These are phyloP conservation scores for Galerucella nymphaeae DNA, from an alignment of 2,888 invertebrate genomes.

Conservation along the genomic window DNA sequence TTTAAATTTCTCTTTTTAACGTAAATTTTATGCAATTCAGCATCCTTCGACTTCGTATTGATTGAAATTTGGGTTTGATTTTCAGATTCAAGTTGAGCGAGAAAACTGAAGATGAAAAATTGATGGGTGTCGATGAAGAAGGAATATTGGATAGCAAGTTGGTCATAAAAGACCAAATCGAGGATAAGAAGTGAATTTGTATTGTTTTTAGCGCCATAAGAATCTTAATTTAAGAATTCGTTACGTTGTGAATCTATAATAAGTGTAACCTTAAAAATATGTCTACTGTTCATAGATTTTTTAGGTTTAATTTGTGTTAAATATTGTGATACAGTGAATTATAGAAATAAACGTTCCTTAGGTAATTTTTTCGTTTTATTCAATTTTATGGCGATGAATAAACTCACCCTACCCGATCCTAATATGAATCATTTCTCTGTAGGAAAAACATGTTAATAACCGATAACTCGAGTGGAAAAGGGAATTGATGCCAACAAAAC, in stretches of 20 bases:
- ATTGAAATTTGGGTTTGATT: background rate
- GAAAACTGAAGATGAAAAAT: constrained; percentile 58
- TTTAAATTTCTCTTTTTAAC: too few species aligned
- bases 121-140: constrained; percentile 38
- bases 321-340: background rate
- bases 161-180: constrained; percentile 10
- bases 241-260: constrained; percentile 1
- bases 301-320: background rate
- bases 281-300: background rate
- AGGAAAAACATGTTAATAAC: too few species aligned
- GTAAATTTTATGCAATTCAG: too few species aligned
- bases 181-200: constrained; percentile 20
- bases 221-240: background rate
- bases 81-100: constrained; percentile 61
- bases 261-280: background rate
- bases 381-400: too few species aligned
- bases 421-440: too few species aligned
- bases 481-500: too few species aligned
- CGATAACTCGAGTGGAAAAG: too few species aligned
- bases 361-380: background rate
- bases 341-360: background rate
- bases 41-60: too few species aligned
- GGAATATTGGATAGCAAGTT: constrained; percentile 37
- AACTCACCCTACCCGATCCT: too few species aligned
- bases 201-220: too few species aligned